Conservation (phyloP, 2,113 vertebrate species). For the Pollachius pollachius region DNA sequence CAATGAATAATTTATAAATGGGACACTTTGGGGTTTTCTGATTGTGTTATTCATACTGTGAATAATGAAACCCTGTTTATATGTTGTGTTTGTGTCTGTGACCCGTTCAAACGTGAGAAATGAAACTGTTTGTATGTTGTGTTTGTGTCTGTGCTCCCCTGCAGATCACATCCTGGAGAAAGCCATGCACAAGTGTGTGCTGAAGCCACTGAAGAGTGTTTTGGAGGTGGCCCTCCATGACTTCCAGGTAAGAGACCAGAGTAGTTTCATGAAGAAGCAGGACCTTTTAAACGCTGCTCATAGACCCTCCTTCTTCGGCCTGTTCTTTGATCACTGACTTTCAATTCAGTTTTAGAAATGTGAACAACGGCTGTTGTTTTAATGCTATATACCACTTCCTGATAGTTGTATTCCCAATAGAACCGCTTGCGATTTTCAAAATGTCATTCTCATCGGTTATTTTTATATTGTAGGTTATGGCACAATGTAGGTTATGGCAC, state of each 20-base stretch:
- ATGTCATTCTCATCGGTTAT: no score
- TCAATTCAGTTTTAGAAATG: background rate
- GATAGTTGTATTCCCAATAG: no score
- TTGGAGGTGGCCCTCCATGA: slow-evolving; percentile 83
- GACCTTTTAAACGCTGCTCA: background rate
- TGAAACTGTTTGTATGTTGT: background rate
- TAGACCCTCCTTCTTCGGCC: no score
- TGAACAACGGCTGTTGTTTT: background rate
- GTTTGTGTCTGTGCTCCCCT: slow-evolving; percentile 24
- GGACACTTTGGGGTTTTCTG: no score
- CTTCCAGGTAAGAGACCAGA: slow-evolving; percentile 73
- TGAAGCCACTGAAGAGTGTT: slow-evolving; percentile 87
- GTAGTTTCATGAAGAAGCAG: background rate
- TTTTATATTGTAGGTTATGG: no score
- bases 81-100: slow-evolving; percentile 12
- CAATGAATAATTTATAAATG: no score
- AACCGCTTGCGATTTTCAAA: background rate
- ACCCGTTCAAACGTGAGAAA: background rate
- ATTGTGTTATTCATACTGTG: no score
- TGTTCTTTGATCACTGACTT: no score
- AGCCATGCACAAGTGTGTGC: slow-evolving; percentile 95
- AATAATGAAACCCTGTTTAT: no score
- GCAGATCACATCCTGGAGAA: slow-evolving; percentile 91
- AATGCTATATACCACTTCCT: no score
- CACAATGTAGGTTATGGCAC: no score